A percentile compares a stretch with the other conserved stretches of the same genome.
Evolutionary conservation across 2,888 invertebrate species (phyloP).

Genomic region (Dastarcus helophoroides): DNA sequence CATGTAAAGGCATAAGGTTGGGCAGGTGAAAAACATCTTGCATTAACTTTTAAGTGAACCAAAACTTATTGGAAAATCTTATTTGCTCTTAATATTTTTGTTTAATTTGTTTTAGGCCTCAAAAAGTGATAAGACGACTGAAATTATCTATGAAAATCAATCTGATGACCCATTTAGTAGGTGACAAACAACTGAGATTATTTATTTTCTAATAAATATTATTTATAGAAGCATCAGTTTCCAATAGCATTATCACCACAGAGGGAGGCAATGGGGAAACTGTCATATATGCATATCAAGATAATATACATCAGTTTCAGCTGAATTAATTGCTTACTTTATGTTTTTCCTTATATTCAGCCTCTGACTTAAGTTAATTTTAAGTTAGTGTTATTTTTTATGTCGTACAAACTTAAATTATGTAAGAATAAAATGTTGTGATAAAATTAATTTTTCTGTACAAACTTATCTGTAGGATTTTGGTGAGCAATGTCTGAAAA

Average conservation of each 20-base stretch:
- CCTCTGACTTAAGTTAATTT: not conserved
- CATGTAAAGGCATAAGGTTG: too few species aligned
- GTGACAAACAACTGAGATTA: constrained; percentile 20
- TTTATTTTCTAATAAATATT: constrained; percentile 9
- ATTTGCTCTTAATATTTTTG: constrained; percentile 8
- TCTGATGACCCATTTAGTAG: constrained; percentile 41
- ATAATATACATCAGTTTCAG: constrained; percentile 36
- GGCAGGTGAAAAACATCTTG: too few species aligned
- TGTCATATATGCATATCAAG: constrained; percentile 42
- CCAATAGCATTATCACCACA: constrained; percentile 24
- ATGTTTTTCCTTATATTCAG: not conserved
- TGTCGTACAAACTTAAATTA: too few species aligned
- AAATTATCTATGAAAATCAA: constrained; percentile 40
- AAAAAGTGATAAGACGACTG: constrained; percentile 43
- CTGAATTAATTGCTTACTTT: constrained; percentile 19
- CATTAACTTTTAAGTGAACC: too few species aligned
- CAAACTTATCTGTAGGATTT: too few species aligned
- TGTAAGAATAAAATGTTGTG: too few species aligned
- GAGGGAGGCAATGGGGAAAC: constrained; percentile 37
- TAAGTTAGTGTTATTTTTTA: too few species aligned
- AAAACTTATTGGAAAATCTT: too few species aligned
- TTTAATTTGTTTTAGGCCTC: constrained; percentile 40
- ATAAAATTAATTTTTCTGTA: too few species aligned
- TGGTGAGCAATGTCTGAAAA: too few species aligned
- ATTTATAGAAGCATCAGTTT: constrained; percentile 33